phyloP scores from a whole-genome alignment of 2,797 vertebrate species.

The Schizothorax lantsangensis region DNA sequence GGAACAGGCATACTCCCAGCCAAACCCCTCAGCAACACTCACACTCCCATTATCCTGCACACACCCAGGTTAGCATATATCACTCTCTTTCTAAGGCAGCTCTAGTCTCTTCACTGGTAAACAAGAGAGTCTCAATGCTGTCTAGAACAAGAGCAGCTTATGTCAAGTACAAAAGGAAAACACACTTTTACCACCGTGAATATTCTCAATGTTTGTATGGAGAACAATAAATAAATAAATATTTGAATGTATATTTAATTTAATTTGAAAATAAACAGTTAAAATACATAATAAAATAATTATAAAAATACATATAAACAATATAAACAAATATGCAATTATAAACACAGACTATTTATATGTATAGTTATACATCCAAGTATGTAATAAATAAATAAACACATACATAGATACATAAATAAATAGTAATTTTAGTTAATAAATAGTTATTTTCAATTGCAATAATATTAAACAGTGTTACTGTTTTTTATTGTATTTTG shows the following conservation, averaged over 20 bases:
- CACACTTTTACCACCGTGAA: neutral
- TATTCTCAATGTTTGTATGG: neutral
- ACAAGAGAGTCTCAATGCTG: constrained; percentile 25
- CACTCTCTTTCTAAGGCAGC: constrained; percentile 11
- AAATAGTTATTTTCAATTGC: neutral
- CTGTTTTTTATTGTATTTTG: neutral
- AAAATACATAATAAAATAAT: neutral
- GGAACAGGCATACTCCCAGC: neutral
- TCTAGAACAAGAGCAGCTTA: constrained; percentile 15
- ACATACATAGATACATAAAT: too few species aligned
- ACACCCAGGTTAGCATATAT: constrained; percentile 17
- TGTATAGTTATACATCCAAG: too few species aligned
- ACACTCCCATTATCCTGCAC: neutral
- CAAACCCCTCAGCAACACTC: constrained; percentile 2
- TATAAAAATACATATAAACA: neutral
- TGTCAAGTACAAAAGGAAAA: constrained; percentile 23
- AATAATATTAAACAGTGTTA: neutral
- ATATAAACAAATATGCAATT: too few species aligned
- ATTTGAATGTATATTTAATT: neutral
- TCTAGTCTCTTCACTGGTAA: neutral
- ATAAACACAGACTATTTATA: too few species aligned
- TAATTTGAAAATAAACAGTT: neutral
- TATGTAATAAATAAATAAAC: too few species aligned
- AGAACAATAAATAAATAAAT: too few species aligned
- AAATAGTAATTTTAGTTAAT: too few species aligned